A percentile compares a stretch with the other conserved stretches of the same genome.
phyloP scores from a whole-genome alignment of 2,888 invertebrate genomes.

The Apodemia duryi region DNA sequence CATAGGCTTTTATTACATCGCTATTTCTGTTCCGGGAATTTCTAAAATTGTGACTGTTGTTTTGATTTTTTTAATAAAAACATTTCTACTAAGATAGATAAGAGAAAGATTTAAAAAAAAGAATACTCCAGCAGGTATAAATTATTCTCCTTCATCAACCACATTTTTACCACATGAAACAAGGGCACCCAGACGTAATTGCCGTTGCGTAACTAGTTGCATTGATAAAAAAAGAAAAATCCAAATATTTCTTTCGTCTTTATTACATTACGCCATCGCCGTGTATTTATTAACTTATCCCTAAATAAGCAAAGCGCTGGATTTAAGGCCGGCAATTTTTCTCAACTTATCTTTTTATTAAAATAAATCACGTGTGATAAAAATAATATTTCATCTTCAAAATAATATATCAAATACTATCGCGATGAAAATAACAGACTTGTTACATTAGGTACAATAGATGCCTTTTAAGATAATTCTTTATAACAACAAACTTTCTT shows the following conservation, averaged over 20 bases:
- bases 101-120: too few species aligned
- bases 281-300: not conserved
- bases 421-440: slow-evolving; percentile 2
- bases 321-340: slow-evolving; percentile 10
- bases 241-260: not conserved
- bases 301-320: slow-evolving; percentile 7
- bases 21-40: too few species aligned
- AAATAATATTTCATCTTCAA: slow-evolving; percentile 15
- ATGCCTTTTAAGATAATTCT: slow-evolving; percentile 11
- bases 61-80: too few species aligned
- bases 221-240: not conserved
- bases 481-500: not conserved
- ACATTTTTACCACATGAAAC: too few species aligned
- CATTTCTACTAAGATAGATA: too few species aligned
- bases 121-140: too few species aligned
- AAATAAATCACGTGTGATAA: slow-evolving; percentile 15
- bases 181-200: too few species aligned
- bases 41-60: too few species aligned
- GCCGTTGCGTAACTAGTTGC: too few species aligned
- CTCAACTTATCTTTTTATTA: slow-evolving; percentile 14
- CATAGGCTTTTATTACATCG: too few species aligned
- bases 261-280: not conserved
- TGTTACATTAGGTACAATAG: slow-evolving; percentile 12
- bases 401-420: slow-evolving; percentile 8
- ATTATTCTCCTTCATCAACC: too few species aligned